A percentile compares a stretch with the other conserved stretches of the same genome.
Conservation (phyloP, 2,888 invertebrate genomes). For the Agrochola litura region DNA sequence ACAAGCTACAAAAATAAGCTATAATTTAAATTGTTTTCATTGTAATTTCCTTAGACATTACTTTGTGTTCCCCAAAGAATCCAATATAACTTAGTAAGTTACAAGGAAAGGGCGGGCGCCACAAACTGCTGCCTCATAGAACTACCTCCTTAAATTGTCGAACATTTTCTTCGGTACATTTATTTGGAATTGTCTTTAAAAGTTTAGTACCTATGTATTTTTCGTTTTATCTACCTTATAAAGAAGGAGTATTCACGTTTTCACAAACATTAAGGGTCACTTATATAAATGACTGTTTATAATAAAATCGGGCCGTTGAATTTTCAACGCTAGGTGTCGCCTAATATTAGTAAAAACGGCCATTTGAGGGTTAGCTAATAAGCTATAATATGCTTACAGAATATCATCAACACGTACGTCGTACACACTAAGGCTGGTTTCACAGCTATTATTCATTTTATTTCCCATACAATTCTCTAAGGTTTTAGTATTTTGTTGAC, state of each 20-base stretch:
- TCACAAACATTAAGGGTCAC: not conserved
- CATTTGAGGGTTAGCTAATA: not conserved
- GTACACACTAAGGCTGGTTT: not conserved
- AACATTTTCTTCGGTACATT: constrained; percentile 26
- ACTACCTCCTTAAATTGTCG: constrained; percentile 38
- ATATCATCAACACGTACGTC: not conserved
- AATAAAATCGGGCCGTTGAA: not conserved
- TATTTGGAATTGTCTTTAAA: constrained; percentile 11
- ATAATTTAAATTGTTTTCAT: constrained; percentile 25
- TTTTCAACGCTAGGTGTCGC: not conserved
- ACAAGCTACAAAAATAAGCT: not conserved
- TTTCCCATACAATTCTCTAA: not conserved
- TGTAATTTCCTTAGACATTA: constrained; percentile 27
- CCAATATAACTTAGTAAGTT: constrained; percentile 53
- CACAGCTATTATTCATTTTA: too few species aligned
- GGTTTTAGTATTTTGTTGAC: not conserved
- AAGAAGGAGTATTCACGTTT: not conserved
- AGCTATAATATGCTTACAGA: not conserved
- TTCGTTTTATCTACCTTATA: not conserved
- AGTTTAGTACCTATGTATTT: not conserved
- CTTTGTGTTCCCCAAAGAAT: constrained; percentile 29
- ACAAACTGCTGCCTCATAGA: constrained; percentile 49
- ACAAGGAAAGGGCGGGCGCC: constrained; percentile 60
- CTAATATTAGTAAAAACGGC: not conserved
- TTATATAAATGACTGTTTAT: not conserved